A percentile compares a stretch with the other conserved stretches of the same genome.
These are phyloP conservation scores for Saccostrea cuccullata DNA, from an alignment of 1,140 invertebrate species.

Conservation along the genomic window DNA sequence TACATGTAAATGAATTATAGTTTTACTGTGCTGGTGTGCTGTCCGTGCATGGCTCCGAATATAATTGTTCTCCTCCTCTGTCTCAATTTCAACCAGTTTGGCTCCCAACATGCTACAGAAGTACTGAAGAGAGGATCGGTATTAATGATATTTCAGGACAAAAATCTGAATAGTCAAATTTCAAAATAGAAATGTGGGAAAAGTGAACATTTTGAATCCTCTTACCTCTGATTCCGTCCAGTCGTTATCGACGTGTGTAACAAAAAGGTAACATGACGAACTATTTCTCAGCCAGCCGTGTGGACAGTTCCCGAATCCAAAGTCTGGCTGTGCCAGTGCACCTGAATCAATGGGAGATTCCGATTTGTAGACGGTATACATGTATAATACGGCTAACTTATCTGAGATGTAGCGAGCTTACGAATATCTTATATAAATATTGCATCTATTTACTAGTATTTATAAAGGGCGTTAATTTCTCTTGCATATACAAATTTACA, in stretches of 20 bases:
- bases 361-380: too few relatives aligned
- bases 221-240: slow-evolving; percentile 8
- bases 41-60: background rate
- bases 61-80: background rate
- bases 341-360: background rate
- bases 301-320: background rate
- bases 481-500: too few relatives aligned
- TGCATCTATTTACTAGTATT: too few relatives aligned
- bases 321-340: background rate
- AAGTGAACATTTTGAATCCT: background rate
- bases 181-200: background rate
- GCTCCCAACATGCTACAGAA: slow-evolving; percentile 1
- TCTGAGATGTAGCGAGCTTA: too few relatives aligned
- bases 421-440: too few relatives aligned
- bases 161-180: background rate
- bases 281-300: background rate
- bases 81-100: background rate
- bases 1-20: background rate
- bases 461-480: too few relatives aligned
- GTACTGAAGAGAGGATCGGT: background rate
- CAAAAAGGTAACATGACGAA: slow-evolving; percentile 11
- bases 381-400: too few relatives aligned
- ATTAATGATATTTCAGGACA: background rate
- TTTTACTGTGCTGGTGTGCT: background rate
- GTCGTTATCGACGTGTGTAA: background rate